A percentile compares a stretch with the other conserved stretches of the same genome.
These are phyloP conservation scores for Smutsia temminckii DNA, from an alignment of 2,797 vertebrate genomes.

Conservation along the genomic window DNA sequence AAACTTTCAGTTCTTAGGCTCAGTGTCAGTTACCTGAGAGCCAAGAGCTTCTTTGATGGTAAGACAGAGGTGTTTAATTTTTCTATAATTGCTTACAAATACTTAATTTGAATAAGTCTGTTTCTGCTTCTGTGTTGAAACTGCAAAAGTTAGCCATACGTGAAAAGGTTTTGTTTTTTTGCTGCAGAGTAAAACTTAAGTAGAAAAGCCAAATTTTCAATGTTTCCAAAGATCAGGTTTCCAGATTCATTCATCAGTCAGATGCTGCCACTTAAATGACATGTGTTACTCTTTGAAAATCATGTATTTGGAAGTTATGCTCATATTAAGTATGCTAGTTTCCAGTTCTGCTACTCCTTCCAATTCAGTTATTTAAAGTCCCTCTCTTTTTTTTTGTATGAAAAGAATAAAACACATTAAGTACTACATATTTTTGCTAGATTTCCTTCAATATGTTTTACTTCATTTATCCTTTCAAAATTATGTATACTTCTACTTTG, in stretches of 20 bases:
- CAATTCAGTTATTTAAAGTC: conserved; percentile 34
- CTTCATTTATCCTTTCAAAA: conserved; percentile 28
- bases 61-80: conserved; percentile 78
- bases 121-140: conserved; percentile 62
- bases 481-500: neutral
- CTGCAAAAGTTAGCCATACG: conserved; percentile 17
- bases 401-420: neutral
- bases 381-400: neutral
- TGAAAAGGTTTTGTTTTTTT: conserved; percentile 30
- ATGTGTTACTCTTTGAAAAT: conserved; percentile 30
- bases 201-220: neutral
- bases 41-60: conserved; percentile 92
- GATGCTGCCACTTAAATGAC: conserved; percentile 59
- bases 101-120: neutral
- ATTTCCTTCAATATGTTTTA: conserved; percentile 37
- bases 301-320: conserved; percentile 54
- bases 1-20: conserved; percentile 92
- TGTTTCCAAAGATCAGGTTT: conserved; percentile 65
- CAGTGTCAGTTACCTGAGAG: conserved; percentile 91
- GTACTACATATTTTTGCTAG: neutral
- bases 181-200: neutral
- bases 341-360: neutral
- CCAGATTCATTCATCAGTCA: conserved; percentile 63
- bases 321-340: conserved; percentile 30
- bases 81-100: conserved; percentile 30